Percentiles rank a stretch among this genome's conserved stretches.
Conservation (phyloP, 92 coral and sea anemone species). For the Anthopleura xanthogrammica region DNA sequence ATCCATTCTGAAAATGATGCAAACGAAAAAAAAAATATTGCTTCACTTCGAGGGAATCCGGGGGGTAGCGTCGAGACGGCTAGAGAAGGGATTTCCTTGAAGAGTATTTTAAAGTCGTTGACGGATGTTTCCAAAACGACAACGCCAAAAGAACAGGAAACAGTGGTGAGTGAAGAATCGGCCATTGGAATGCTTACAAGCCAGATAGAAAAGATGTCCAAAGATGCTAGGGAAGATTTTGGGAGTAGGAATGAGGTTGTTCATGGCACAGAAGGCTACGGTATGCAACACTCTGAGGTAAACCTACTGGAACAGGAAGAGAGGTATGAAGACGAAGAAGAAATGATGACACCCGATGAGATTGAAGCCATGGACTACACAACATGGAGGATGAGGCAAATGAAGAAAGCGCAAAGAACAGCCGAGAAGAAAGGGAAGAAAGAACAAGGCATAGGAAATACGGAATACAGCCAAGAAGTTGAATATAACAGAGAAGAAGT, state of each 20-base stretch:
- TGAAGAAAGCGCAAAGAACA: slow-evolving; percentile 26
- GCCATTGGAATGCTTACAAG: slow-evolving; percentile 18
- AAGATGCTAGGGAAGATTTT: slow-evolving; percentile 32
- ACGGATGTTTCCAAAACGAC: background rate
- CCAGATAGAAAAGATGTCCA: slow-evolving; percentile 33
- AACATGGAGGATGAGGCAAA: slow-evolving; percentile 34
- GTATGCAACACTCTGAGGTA: background rate
- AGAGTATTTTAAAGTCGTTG: slow-evolving; percentile 24
- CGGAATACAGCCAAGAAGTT: background rate
- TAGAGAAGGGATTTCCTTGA: background rate
- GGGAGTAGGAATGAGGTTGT: slow-evolving; percentile 8
- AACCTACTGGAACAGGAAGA: background rate
- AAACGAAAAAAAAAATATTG: background rate
- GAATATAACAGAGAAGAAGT: background rate
- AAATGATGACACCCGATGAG: background rate
- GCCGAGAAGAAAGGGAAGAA: background rate
- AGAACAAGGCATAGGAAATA: background rate
- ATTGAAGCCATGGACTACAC: slow-evolving; percentile 43
- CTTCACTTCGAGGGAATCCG: background rate
- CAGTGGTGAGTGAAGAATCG: background rate
- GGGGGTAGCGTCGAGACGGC: background rate
- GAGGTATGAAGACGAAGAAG: slow-evolving; percentile 12
- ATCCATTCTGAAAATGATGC: background rate
- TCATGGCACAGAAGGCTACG: background rate
- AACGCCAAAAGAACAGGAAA: background rate